phyloP scores from a whole-genome alignment of 2,113 vertebrate genomes.

The Dendrocopos noguchii region DNA sequence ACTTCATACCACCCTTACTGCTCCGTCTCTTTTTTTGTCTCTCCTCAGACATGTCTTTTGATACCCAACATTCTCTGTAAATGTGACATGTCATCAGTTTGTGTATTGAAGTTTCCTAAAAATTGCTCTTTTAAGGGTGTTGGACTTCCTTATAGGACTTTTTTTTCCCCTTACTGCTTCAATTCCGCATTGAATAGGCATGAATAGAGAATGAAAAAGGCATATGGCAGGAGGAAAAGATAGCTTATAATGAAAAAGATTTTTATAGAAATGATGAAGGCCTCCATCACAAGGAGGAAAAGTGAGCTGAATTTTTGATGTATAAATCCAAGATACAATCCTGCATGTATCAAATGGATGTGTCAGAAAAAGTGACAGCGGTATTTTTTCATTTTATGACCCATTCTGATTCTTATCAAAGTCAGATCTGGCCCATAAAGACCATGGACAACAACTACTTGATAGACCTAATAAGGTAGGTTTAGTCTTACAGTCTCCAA shows the following conservation, averaged over 20 bases:
- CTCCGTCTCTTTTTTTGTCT: slow-evolving; percentile 24
- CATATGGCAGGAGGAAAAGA: background rate
- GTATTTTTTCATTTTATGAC: slow-evolving; percentile 59
- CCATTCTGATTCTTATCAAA: slow-evolving; percentile 46
- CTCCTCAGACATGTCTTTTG: slow-evolving; percentile 8
- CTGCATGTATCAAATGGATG: slow-evolving; percentile 53
- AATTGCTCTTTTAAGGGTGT: slow-evolving; percentile 12
- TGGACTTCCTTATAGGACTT: background rate
- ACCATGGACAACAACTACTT: background rate
- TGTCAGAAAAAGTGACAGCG: slow-evolving; percentile 65
- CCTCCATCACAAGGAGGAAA: slow-evolving; percentile 23
- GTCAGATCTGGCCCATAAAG: slow-evolving; percentile 38
- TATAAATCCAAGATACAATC: slow-evolving; percentile 40
- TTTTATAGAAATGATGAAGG: slow-evolving; percentile 34
- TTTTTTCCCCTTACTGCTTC: background rate
- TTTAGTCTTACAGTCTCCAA: background rate
- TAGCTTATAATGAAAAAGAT: background rate
- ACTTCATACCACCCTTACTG: background rate
- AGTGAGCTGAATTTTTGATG: slow-evolving; percentile 42
- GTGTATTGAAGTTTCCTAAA: slow-evolving; percentile 25
- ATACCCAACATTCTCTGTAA: background rate
- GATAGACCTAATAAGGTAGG: slow-evolving; percentile 25
- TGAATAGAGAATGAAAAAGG: background rate
- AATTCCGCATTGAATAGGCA: background rate
- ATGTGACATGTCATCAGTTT: background rate